phyloP scores from a whole-genome alignment of 23 tunicate species.

The Trididemnum clinides region DNA sequence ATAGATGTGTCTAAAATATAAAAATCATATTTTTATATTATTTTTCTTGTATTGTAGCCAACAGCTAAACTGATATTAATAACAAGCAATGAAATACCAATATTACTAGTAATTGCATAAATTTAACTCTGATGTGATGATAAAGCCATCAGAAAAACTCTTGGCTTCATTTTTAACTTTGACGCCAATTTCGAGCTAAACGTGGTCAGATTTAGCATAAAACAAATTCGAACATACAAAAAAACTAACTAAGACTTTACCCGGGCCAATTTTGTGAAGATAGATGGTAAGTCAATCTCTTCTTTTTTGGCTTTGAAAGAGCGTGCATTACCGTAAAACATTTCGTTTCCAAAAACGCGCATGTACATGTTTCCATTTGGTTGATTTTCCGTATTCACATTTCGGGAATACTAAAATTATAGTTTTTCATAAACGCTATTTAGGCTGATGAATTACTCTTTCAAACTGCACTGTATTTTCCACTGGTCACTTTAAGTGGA shows the following conservation, averaged over 20 bases:
- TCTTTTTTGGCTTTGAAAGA: neutral
- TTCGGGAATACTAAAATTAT: neutral
- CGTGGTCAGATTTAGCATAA: no score
- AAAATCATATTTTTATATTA: neutral
- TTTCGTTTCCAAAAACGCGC: constrained; percentile 89
- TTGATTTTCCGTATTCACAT: constrained; percentile 17
- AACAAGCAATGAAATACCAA: no score
- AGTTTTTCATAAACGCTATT: neutral
- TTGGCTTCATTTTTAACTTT: no score
- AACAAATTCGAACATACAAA: no score
- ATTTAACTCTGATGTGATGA: no score
- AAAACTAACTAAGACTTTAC: no score
- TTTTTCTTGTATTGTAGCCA: neutral
- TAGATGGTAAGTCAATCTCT: constrained; percentile 13
- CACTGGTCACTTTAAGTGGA: no score
- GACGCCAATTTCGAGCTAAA: no score
- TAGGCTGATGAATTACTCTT: neutral
- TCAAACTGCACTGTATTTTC: no score
- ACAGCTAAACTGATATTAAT: neutral
- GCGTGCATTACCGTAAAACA: constrained; percentile 66
- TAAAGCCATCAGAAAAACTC: no score
- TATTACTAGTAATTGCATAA: no score
- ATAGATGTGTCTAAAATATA: neutral
- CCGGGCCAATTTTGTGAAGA: constrained; percentile 40
- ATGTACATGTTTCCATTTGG: constrained; percentile 70